A percentile compares a stretch with the other conserved stretches of the same genome.
phyloP scores from a whole-genome alignment of 2,888 invertebrate genomes.

The Drosophila seclusa region DNA sequence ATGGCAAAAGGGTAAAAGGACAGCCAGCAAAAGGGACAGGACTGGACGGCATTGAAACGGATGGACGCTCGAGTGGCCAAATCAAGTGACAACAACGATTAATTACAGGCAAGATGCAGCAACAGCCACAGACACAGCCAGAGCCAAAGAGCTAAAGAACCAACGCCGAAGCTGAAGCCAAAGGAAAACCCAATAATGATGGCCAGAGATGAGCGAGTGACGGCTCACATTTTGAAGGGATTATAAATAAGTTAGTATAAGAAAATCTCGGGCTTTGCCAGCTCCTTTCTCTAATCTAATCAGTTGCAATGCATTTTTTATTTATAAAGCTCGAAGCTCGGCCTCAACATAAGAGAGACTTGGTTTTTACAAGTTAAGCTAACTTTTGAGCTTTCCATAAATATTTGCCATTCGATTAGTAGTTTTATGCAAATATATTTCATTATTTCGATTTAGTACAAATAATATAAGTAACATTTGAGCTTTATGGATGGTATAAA shows the following conservation, averaged over 20 bases:
- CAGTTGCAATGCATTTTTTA: neutral
- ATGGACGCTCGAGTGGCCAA: constrained; percentile 64
- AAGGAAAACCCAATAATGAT: constrained; percentile 35
- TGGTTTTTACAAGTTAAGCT: too few species aligned
- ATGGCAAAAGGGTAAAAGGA: constrained; percentile 15
- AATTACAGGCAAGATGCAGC: constrained; percentile 62
- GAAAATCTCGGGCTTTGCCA: neutral
- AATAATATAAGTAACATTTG: neutral
- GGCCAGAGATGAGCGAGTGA: constrained; percentile 46
- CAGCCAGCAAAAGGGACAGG: constrained; percentile 42
- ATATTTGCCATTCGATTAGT: neutral
- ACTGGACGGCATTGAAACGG: constrained; percentile 55
- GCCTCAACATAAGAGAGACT: too few species aligned
- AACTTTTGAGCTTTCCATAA: neutral
- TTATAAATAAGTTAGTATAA: neutral
- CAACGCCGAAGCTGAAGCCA: constrained; percentile 7
- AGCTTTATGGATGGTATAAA: neutral
- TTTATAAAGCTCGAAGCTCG: neutral
- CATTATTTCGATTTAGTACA: neutral
- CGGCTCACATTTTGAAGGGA: neutral
- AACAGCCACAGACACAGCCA: constrained; percentile 15
- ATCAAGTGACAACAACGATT: constrained; percentile 66
- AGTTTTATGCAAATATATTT: neutral
- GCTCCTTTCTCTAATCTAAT: neutral
- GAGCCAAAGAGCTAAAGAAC: neutral